Evolutionary conservation across 2,797 vertebrate species (phyloP), one percentile per base, ranked within the genome.

Genomic region (Erethizon dorsatum): DNA sequence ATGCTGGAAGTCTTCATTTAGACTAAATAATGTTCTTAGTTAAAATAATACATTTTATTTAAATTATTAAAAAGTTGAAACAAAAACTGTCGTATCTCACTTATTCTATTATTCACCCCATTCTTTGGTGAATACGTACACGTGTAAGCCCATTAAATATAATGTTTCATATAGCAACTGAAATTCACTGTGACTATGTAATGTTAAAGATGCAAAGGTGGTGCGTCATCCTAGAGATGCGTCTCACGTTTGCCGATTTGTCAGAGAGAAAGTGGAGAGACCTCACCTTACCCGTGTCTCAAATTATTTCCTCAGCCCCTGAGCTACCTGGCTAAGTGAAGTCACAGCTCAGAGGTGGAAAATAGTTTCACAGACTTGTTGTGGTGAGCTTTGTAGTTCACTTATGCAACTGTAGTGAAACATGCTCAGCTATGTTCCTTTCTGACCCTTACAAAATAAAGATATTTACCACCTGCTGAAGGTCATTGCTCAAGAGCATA

Each of bases 231-330:
- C 28, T 92, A 15, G 22, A 15, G 9, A 28, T 59, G 18, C 26
- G 8, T 88, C 15, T 79, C 37, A 56, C 33, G 56, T 69, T 50
- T 20, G 52, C 73, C 56, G 26, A 83, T 67, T 31, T 65, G 52
- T 18, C 71, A 31, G 67, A 7, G 0, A 82, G 7, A 59, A 33
- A 11, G 7, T 17, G 3, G 45, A n/a, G 10, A 77, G 12, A 33
- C 6, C 0, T 83, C 33, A 28, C 10, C 4, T 6, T 13, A 13
- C 1, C 1, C 0, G 1, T 7, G 7, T 37, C 8, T 82, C 57
- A 50, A 13, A 90, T 83, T 28, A 63, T 71, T 31, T 77, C 63
- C 41, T 20, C 12, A 47, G 37, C 6, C 8, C 47, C 84, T 5
- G 17, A 84, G 18, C 28, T 50, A 1, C 54, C 15, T 31, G 41